Base-by-base conservation (phyloP, 2,797 vertebrate species). In the Periparus ater region DNA sequence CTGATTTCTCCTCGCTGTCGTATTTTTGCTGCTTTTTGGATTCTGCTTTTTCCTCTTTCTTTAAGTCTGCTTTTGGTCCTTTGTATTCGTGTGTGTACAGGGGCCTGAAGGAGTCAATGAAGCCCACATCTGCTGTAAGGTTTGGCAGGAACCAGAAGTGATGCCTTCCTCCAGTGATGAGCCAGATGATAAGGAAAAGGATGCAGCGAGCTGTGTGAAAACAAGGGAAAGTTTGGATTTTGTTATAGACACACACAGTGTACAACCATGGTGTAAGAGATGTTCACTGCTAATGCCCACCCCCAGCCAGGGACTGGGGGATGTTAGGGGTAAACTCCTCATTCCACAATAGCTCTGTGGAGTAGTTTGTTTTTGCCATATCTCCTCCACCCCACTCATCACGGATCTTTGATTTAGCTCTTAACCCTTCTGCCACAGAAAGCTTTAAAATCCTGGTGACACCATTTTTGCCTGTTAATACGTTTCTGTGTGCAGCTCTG, bases 61-160 rank as follows among this genome's bases (percentile, higher is more conserved):
- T 99, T 97, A 93, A 98, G 95, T 98, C 98, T 95, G 97, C 81
- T 93, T 98, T 98, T 42, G 99, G 99, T 95, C 99, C 99, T 98
- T 99, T 99, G 98, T 99, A 99, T 93, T 99, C 99, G 4, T 99
- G 99, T 25, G 99, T 99, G 98, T 99, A 99, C 92, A 99, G 98
- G 34, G 99, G 99, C 87, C 99, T 98, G 99, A 99, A 99, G 66
- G 99, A 99, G 97, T 99, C 99, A 85, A 99, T 99, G 98, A 99
- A 99, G 90, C 99, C 99, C 40, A 99, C 99, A 1, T 99, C 99
- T 4, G 99, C 99, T 5, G 99, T 99, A 79, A 99, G 98, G 94
- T 99, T 99, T 58, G 99, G 99, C 91, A 99, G 98, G 98, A 99
- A 99, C 99, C 99, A 99, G 98, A 99, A 99, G 98, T 99, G 99